Percentiles rank a stretch among this genome's conserved stretches.
Evolutionary conservation across 2,888 invertebrate genomes (phyloP).

Genomic region (Melipona bicolor): DNA sequence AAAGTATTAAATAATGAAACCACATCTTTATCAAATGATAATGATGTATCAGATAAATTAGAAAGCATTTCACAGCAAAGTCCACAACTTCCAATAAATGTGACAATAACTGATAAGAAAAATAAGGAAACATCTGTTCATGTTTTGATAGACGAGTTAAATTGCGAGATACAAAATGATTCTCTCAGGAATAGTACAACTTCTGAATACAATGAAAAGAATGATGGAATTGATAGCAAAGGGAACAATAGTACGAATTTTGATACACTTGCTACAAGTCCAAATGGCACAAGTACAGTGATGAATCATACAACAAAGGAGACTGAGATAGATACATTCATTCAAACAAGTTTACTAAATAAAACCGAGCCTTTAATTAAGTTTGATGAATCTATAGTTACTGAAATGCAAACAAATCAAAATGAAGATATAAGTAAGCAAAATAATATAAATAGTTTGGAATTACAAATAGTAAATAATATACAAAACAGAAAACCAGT

Average conservation of each 20-base stretch:
- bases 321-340: conserved; percentile 69
- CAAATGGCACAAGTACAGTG: conserved; percentile 68
- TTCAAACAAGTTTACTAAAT: conserved; percentile 73
- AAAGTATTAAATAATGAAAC: conserved; percentile 77
- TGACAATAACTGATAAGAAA: conserved; percentile 81
- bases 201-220: conserved; percentile 58
- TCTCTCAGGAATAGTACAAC: conserved; percentile 72
- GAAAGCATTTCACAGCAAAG: conserved; percentile 75
- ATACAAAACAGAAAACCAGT: conserved; percentile 77
- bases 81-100: conserved; percentile 79
- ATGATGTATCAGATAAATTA: conserved; percentile 76
- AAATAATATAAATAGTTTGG: conserved; percentile 74
- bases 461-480: conserved; percentile 78
- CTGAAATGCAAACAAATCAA: conserved; percentile 73
- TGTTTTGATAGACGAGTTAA: conserved; percentile 55
- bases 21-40: conserved; percentile 73
- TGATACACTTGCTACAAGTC: conserved; percentile 63
- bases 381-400: conserved; percentile 76
- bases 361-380: conserved; percentile 77
- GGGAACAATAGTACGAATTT: conserved; percentile 74
- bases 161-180: conserved; percentile 59
- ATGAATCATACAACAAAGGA: conserved; percentile 67
- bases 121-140: conserved; percentile 53
- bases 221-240: conserved; percentile 67
- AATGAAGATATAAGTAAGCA: conserved; percentile 76